These are phyloP conservation scores for Baccha elongata DNA, from an alignment of 2,888 invertebrate species.

Conservation along the genomic window DNA sequence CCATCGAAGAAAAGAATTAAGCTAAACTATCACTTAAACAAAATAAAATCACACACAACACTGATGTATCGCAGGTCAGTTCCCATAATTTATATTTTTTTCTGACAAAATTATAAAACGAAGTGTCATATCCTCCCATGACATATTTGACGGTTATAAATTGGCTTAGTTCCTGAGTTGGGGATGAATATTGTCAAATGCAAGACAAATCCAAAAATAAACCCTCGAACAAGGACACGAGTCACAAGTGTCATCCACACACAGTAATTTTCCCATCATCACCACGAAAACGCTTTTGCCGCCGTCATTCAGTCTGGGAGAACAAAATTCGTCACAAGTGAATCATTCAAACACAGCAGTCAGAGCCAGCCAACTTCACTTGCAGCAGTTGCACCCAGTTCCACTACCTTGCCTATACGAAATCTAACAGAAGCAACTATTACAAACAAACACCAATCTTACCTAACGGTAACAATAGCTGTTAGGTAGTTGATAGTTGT, in stretches of 20 bases:
- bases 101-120: conserved; percentile 8
- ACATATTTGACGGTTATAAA: conserved; percentile 54
- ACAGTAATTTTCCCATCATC: conserved; percentile 24
- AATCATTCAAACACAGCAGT: conserved; percentile 49
- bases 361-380: conserved; percentile 40
- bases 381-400: conserved; percentile 14
- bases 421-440: not conserved
- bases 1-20: conserved; percentile 29
- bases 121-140: conserved; percentile 44
- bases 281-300: too few species aligned
- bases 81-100: not conserved
- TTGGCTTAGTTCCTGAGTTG: conserved; percentile 27
- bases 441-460: not conserved
- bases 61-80: conserved; percentile 56
- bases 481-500: conserved; percentile 56
- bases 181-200: conserved; percentile 31
- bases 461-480: conserved; percentile 11
- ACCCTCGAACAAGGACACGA: conserved; percentile 64
- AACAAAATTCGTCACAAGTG: conserved; percentile 47
- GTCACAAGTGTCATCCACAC: conserved; percentile 53
- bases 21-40: not conserved
- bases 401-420: conserved; percentile 2
- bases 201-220: conserved; percentile 61
- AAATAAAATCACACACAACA: conserved; percentile 18
- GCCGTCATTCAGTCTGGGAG: conserved; percentile 10